A percentile compares a stretch with the other conserved stretches of the same genome.
Evolutionary conservation across 2,113 vertebrate species (phyloP).

Genomic region (Microtus richardsoni): DNA sequence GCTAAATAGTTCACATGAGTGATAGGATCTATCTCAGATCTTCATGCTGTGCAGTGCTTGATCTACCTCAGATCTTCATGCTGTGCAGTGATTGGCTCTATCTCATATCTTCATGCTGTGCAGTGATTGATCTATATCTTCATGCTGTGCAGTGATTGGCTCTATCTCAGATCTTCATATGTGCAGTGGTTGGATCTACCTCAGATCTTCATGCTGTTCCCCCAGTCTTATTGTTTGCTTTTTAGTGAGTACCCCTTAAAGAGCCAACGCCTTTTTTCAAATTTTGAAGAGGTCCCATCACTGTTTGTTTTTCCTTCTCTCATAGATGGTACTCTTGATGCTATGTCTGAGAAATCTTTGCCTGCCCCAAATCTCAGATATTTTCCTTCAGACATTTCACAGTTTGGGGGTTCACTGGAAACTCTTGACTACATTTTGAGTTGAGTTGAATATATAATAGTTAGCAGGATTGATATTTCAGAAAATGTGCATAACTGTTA

Average conservation of each 20-base stretch:
- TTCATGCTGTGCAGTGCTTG: too few species aligned
- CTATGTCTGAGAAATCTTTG: conserved; percentile 33
- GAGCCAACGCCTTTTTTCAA: background rate
- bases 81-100: too few species aligned
- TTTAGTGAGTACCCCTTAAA: background rate
- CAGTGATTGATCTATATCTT: too few species aligned
- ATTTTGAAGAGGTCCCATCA: conserved; percentile 24
- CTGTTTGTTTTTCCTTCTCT: background rate
- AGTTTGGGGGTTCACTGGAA: background rate
- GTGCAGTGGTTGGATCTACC: too few species aligned
- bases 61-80: too few species aligned
- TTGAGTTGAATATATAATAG: background rate
- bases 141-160: too few species aligned
- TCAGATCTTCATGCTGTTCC: background rate
- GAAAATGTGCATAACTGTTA: background rate
- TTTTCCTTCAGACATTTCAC: conserved; percentile 16
- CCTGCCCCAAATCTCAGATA: background rate
- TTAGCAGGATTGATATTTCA: background rate
- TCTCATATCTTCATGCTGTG: too few species aligned
- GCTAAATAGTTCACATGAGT: background rate
- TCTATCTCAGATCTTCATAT: too few species aligned
- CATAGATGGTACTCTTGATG: background rate
- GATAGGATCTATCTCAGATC: too few species aligned
- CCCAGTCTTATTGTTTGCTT: background rate
- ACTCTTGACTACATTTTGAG: background rate